Base-by-base conservation (phyloP, 2,113 vertebrate species). In the Carettochelys insculpta region DNA sequence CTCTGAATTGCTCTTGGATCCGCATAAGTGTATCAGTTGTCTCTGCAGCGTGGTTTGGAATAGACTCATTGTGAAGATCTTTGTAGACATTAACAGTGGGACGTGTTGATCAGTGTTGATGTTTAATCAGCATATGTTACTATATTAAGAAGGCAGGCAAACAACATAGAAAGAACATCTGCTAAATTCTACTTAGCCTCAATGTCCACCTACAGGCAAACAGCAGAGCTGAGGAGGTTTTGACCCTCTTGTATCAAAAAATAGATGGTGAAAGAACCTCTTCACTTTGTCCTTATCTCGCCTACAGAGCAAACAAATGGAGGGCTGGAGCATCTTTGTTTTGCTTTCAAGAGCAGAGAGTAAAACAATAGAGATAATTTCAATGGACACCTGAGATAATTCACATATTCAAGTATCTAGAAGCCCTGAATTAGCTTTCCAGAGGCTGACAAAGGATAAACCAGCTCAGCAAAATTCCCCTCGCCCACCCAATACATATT, bases 161-260 rank as follows among this genome's bases (percentile, higher is more conserved):
- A 47, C n/a, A 58, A 43, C 86, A 84, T 88, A 80, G 22, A 76
- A 52, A 77, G 41, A 41, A 76, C 61, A 34, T 29, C 48, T 53
- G n/a, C 58, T 84, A 68, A 86, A 80, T 47, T 80, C 11, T 53
- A 73, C 83, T 80, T 53, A 20, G 27, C 24, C 38, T 80, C 43
- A 82, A 82, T 88, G 71, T 3, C 61, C 77, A 90, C 86, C 24
- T 80, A 78, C 52, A 89, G 38, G 81, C 82, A 84, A 95, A 53
- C 53, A 88, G 73, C 77, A 75, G 27, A 61, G 53, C 52, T 94
- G 52, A 95, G 94, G 85, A 84, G 82, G n/a, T 92, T 94, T 87
- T 87, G 86, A 56, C 8, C 50, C 20, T 83, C 77, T 89, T 65
- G 34, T 82, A 83, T 79, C 90, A 88, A 89, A 96, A 94, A 90